Base-by-base conservation (phyloP, 2,888 invertebrate genomes). In the Euplagia quadripunctaria region DNA sequence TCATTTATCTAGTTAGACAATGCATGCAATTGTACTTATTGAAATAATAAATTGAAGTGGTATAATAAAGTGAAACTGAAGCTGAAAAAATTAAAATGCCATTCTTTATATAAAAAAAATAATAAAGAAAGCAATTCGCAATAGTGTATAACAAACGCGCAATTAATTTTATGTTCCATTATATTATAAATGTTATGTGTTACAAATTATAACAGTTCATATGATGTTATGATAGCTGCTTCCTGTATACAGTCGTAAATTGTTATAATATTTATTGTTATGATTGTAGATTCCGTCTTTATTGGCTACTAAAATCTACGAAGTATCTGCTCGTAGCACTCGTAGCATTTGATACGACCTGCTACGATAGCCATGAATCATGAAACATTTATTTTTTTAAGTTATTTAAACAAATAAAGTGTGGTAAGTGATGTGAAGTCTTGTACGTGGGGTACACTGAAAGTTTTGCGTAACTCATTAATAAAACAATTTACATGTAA, bases 291-390 rank as follows among this genome's bases (percentile, higher is more conserved):
- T 64, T 20, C 14, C 43, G 14, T 41, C 6, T 63, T 52, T 20
- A 72, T 67, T 42, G 14, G n/a, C 67, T 49, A 63, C 61, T 16
- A 2, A 17, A 20, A 14, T 63, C 67, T 72, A 71, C 49, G 20
- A 41, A 41, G 8, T 49, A 7, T 20, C 4, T 69, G 67, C 6
- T 14, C 78, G 73, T 80, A 82, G 80, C 61, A 64, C 16, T 46
- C 58, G 79, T 79, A 79, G 79, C 63, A 64, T 52, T 9, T 31
- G 17, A 16, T 52, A 4, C 20, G 41, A 52, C 46, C 64, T 49
- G 78, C 75, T 79, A 82, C 78, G 75, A 31, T 31, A 4, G 20
- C 43, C 12, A 17, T 4, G 5, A 64, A 5, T 4, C n/a, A 3
- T 11, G 4, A 2, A 17, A 17, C 17, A 46, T 6, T 3, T 8